Percentiles rank a stretch among this genome's conserved stretches.
Conservation (phyloP, 1,140 invertebrate species). For the Andrena cerasifolii region DNA sequence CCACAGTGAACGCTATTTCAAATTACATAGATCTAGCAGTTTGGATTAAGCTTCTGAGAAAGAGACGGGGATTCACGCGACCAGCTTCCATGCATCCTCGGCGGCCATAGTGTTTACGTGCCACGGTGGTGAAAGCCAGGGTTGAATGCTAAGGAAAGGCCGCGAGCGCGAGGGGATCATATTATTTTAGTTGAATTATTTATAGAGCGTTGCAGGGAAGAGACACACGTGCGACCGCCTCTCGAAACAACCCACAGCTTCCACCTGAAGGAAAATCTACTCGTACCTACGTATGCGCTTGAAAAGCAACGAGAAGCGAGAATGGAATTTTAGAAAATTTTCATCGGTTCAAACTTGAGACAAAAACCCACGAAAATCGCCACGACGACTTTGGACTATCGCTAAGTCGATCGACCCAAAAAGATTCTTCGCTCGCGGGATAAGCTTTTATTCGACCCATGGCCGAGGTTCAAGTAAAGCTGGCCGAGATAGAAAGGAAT, state of each 20-base stretch:
- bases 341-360: no score
- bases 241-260: neutral
- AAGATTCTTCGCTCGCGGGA: neutral
- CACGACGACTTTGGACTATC: neutral
- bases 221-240: neutral
- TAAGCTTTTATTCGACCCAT: slow-evolving; percentile 23
- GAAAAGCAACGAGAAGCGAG: neutral
- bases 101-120: slow-evolving; percentile 50
- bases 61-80: slow-evolving; percentile 2
- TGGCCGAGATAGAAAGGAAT: slow-evolving; percentile 39
- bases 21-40: no score
- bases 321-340: neutral
- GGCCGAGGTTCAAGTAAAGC: slow-evolving; percentile 3
- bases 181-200: slow-evolving; percentile 72
- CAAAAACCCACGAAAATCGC: no score
- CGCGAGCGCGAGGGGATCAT: slow-evolving; percentile 31
- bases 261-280: neutral
- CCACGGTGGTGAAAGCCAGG: slow-evolving; percentile 36
- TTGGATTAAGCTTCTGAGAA: no score
- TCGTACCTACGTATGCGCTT: neutral
- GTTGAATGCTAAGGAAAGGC: slow-evolving; percentile 55
- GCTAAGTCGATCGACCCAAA: neutral
- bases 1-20: no score
- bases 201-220: slow-evolving; percentile 59
- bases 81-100: slow-evolving; percentile 7